A percentile compares a stretch with the other conserved stretches of the same genome.
phyloP scores from a whole-genome alignment of 1,140 invertebrate species.

The Brachionus rotundiformis region DNA sequence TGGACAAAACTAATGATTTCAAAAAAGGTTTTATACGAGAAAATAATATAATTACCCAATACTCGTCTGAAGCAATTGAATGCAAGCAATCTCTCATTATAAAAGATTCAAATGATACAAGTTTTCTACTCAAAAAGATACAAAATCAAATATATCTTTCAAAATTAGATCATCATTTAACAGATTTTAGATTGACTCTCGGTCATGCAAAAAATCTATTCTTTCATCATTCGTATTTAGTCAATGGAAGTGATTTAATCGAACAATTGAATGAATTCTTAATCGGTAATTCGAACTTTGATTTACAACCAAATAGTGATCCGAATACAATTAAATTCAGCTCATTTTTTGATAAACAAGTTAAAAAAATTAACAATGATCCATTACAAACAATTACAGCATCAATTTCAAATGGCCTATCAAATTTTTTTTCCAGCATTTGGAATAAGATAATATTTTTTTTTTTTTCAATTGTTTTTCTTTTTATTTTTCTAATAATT shows the following conservation, averaged over 20 bases:
- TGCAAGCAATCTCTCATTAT: not conserved
- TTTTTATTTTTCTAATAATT: no score
- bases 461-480: not conserved
- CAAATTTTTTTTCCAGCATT: no score
- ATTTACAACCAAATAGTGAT: not conserved
- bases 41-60: slow-evolving; percentile 27
- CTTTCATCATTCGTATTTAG: not conserved
- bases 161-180: not conserved
- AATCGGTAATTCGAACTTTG: not conserved
- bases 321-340: not conserved
- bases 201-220: not conserved
- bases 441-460: no score
- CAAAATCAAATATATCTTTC: not conserved
- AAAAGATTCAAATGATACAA: not conserved
- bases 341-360: not conserved
- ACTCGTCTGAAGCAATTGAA: not conserved
- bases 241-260: not conserved
- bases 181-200: not conserved
- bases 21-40: not conserved
- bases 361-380: not conserved
- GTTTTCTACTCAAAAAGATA: not conserved
- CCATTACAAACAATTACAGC: not conserved
- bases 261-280: not conserved
- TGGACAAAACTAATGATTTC: not conserved
- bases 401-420: not conserved